Conservation (phyloP, 1,140 invertebrate genomes). For the Sogatella furcifera region DNA sequence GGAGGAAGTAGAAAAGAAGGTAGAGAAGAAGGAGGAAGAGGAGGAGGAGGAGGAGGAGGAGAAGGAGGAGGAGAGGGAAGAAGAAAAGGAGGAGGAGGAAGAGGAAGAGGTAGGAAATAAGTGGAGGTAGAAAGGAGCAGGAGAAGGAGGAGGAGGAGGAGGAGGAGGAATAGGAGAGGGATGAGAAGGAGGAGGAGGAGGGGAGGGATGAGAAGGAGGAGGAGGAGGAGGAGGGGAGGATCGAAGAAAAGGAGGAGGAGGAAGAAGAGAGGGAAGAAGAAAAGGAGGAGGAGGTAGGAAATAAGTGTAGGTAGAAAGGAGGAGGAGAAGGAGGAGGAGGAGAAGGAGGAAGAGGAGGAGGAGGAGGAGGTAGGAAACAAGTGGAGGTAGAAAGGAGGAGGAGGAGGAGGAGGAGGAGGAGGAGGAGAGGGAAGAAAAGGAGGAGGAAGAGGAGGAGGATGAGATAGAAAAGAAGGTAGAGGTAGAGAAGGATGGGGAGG, state of each 20-base stretch:
- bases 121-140: neutral
- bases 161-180: neutral
- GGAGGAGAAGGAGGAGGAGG: slow-evolving; percentile 24
- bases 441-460: slow-evolving; percentile 15
- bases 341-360: slow-evolving; percentile 27
- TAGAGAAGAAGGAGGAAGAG: too few species aligned
- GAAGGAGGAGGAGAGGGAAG: slow-evolving; percentile 13
- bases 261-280: too few species aligned
- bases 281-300: neutral
- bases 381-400: neutral
- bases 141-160: too few species aligned
- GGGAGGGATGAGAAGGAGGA: slow-evolving; percentile 18
- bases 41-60: too few species aligned
- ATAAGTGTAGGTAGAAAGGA: slow-evolving; percentile 18
- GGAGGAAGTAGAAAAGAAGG: too few species aligned
- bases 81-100: slow-evolving; percentile 24
- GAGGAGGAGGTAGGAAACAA: slow-evolving; percentile 10
- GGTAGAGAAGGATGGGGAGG: slow-evolving; percentile 4
- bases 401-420: neutral
- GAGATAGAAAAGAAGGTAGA: slow-evolving; percentile 11
- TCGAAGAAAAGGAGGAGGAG: too few species aligned
- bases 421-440: neutral
- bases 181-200: neutral
- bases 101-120: slow-evolving; percentile 12
- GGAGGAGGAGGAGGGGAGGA: slow-evolving; percentile 4